Base-by-base conservation (phyloP, 2,113 vertebrate species). In the Speoplatyrhinus poulsoni region DNA sequence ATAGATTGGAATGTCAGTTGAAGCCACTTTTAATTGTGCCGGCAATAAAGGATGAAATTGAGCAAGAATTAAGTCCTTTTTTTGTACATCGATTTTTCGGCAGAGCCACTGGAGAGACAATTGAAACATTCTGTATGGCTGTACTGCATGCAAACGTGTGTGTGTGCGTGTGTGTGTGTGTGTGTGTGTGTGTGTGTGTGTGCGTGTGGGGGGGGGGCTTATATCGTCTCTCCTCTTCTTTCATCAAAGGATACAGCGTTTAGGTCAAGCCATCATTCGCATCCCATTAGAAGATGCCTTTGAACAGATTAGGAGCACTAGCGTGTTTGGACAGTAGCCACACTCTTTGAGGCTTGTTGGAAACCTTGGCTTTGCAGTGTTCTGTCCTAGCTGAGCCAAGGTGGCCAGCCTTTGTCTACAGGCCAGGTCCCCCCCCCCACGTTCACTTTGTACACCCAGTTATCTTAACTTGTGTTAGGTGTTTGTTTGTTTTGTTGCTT, bases 1-100 rank as follows among this genome's bases (percentile, higher is more conserved):
- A 76, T 83, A 76, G 73, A 85, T 73, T 60, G 58, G 70, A 82
- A 77, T 76, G 79, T 80, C 73, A 0, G 59, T 76, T 19, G 69
- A 71, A 77, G 75, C 73, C 77, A 75, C 79, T 83, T 90, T 88
- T 90, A 92, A 93, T 92, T 92, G 91, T 76, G 70, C 61, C 60
- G 46, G 65, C 67, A 77, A 79, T 78, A 86, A 83, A 84, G 84
- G 85, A 85, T 85, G 78, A 90, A 93, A 90, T 79, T 76, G 85
- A 89, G 86, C 87, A 76, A 80, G 83, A 87, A 87, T 89, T 62
- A 87, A 87, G 76, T 86, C 85, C 83, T 87, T 89, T 60, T 61
- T 91, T 85, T 78, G 67, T 72, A 67, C 73, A 92, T 92, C 3
- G 87, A 91, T 90, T 85, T 85, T 76, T 56, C 63, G 66, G 36